Evolutionary conservation across 2,888 invertebrate species (phyloP), one percentile per base, ranked within the genome.

Genomic region (Scaptomyza flava): DNA sequence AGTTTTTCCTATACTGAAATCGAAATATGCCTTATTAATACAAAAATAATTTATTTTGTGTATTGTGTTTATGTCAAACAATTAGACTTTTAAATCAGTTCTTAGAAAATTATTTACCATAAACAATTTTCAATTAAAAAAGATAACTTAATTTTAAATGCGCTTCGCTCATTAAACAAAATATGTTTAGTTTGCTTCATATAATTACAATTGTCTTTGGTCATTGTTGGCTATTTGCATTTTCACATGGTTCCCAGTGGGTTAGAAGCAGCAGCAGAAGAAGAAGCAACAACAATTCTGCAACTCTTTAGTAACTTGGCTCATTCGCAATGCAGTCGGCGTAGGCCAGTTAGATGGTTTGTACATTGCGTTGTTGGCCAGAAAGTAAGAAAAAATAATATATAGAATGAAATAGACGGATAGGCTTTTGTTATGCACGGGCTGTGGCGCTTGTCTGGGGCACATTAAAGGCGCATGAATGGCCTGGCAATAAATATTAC

Each of bases 401-500:
- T 33, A 14, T 7, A 50, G 11, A 50, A 34, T 50, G 11, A 42
- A 20, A 50, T 68, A 8, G 41, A 46, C 12, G 41, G 72, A 70
- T 63, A 57, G 83, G 71, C 79, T 66, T 75, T 85, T 87, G 86
- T 86, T 85, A 87, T 87, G 86, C 86, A 86, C 68, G 73, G 74
- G 81, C 75, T 78, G 84, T 86, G 81, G 81, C 81, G 86, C 79
- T 81, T 87, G 88, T 85, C 84, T 85, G 84, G 84, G 84, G 86
- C 84, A 85, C 88, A 84, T 84, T 84, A 87, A 82, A 87, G 87
- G 76, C 80, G 72, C 87, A 87, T 87, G 86, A 77, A 84, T 85
- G 86, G 82, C 85, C 84, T 75, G 82, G 87, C 87, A 77, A 87
- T 82, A 82, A 87, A 82, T 82, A 82, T 87, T 84, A 81, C 68